Evolutionary conservation across 2,797 vertebrate species (phyloP), one percentile per base, ranked within the genome.

Genomic region (Sebastes taczanowskii): DNA sequence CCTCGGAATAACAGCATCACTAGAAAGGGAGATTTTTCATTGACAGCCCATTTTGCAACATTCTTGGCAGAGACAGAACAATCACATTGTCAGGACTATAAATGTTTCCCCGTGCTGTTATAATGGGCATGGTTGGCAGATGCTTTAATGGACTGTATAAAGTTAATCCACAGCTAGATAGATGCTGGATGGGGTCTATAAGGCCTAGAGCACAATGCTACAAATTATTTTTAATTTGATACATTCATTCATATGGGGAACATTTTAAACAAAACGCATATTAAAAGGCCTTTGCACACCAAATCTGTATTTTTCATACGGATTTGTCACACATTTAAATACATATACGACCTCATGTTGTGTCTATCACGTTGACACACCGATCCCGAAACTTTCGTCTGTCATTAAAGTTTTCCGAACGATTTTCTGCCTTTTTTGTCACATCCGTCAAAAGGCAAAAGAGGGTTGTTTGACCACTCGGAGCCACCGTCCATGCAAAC

Each of bases 31-130:
- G 16, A 71, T 77, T 78, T 73, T 78, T 89, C 73, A 89, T 86
- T n/a, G 23, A 62, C 63, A 69, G 69, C 30, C 63, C 71, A 29
- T 74, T 78, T 85, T 71, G 58, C 49, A 78, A 71, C 46, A 22
- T 58, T 68, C 70, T 77, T 83, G 75, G 81, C 84, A 83, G 42
- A 74, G 68, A 86, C 56, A 67, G 60, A 91, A 67, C 66, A 77
- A 86, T 89, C 49, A 53, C 61, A 69, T 77, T 80, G 71, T 87
- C 67, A 82, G 22, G 66, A 78, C 63, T 68, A 60, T 76, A 63
- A 78, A 86, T 74, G 73, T 71, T 81, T 64, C 32, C 23, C 7
- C 22, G 38, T 27, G 75, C 69, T 78, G 34, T 68, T 25, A 78
- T 60, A 66, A 64, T 59, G 11, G 16, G 55, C 29, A 30, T 29